Base-by-base conservation (phyloP, 2,888 invertebrate species). In the Drosophila fulvimacula region DNA sequence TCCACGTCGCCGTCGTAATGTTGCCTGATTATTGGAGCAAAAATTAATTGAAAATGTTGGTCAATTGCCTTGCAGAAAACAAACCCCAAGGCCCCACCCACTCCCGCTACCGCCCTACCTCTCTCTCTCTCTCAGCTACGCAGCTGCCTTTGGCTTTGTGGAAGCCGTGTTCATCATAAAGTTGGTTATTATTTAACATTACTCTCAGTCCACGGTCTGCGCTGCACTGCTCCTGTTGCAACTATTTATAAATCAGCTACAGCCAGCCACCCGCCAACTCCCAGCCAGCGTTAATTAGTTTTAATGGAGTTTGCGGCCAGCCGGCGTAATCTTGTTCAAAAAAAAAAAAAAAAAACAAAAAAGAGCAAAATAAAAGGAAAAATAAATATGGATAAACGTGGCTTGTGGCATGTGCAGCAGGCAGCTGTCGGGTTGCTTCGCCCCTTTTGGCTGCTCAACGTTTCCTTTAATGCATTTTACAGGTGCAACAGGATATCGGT, bases 11-110 rank as follows among this genome's bases (percentile, higher is more conserved):
- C 57, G 56, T 44, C 53, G 78, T 69, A 73, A 81, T 72, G 82
- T 79, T 73, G 77, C 68, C 77, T 89, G 89, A 84, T 90, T 91
- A 90, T 90, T 91, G 88, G 90, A 88, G 91, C 90, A 91, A 90
- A 85, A 90, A 90, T 91, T 91, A 92, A 92, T 91, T 92, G 92
- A 91, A 92, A 92, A 91, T 91, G 90, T 90, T 91, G 90, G 91
- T 86, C 86, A 86, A 86, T 86, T 86, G 88, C 88, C 88, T 81
- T 56, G 75, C 79, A 69, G 71, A 73, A 76, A 71, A 55, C 56
- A 51, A 27, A 48, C 42, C 52, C 39, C 30, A 24, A 21, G 4
- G 19, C 17, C 27, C 2, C 1, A 4, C 13, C 6, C 46, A 17
- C n/a, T 15, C 19, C 21, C 21, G 5, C 15, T 51, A 30, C 5